A percentile compares a stretch with the other conserved stretches of the same genome.
Conservation (phyloP, 1,140 invertebrate genomes). For the Caerostris darwini region DNA sequence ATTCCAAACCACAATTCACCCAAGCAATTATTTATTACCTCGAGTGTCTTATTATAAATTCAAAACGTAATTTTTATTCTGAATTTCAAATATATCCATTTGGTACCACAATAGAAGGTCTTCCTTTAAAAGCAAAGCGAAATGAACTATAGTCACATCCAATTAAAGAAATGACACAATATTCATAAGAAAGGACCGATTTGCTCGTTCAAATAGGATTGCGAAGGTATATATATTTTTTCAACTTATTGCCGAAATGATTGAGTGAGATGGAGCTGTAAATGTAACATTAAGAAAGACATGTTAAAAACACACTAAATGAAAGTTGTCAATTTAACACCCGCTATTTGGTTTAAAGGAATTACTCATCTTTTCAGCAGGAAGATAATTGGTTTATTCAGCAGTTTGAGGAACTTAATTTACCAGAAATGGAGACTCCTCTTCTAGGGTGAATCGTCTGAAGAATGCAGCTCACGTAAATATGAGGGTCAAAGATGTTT, state of each 20-base stretch:
- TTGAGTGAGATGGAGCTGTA: constrained; percentile 71
- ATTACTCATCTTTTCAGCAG: constrained; percentile 63
- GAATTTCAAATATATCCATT: background rate
- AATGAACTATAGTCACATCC: constrained; percentile 15
- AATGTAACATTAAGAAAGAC: constrained; percentile 44
- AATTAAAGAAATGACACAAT: constrained; percentile 62
- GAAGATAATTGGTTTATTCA: constrained; percentile 68
- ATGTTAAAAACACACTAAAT: constrained; percentile 15
- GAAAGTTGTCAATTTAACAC: constrained; percentile 59
- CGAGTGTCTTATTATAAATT: background rate
- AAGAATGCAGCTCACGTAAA: background rate
- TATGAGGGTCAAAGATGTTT: background rate
- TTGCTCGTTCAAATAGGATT: constrained; percentile 32
- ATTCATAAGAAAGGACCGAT: background rate
- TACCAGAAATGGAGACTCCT: background rate
- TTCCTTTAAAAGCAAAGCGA: background rate
- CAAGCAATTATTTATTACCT: background rate
- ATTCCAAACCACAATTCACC: too few species aligned
- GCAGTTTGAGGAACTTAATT: constrained; percentile 16
- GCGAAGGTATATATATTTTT: background rate
- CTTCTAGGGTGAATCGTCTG: background rate
- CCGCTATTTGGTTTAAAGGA: background rate
- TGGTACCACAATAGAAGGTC: background rate
- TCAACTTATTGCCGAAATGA: constrained; percentile 35
- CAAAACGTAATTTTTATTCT: background rate